Base-by-base conservation (phyloP, 1,140 invertebrate species). In the Lasioglossum albipes region DNA sequence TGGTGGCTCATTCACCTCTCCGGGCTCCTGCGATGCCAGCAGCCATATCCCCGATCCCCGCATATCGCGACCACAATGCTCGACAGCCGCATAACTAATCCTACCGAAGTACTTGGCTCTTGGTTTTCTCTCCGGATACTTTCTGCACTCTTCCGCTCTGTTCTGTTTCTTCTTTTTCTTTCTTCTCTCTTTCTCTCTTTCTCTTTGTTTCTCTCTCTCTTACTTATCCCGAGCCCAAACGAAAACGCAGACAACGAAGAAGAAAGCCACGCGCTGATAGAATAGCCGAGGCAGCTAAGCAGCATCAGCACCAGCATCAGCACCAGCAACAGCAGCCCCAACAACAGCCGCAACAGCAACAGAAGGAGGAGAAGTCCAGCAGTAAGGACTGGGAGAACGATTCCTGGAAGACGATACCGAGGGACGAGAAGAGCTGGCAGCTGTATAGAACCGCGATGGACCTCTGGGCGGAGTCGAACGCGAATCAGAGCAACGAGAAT, bases 351-450 rank as follows among this genome's bases (percentile, higher is more conserved):
- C 52, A 54, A 6, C 52, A 79, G 75, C 52, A 90, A 45, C 85
- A 83, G 36, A 82, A 89, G 65, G 81, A 87, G 16, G 85, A 89
- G 54, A 83, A 89, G 61, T 77, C 82, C 13, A 76, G 67, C 13
- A 75, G 72, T 41, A 93, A 92, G 77, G 91, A 93, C 20, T 93
- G 92, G 92, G 90, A 91, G 61, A 93, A 93, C 68, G 93, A 93
- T 59, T 93, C 93, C 5, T 93, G 93, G 93, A 93, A 93, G 72
- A 93, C 92, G 18, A 91, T 93, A 75, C 90, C 92, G 0, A 87
- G 88, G 16, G 93, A 94, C 9, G 93, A 94, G 69, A 93, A 94
- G 62, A 94, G 91, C 64, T 94, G 94, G 94, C 93, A 94, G 4
- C 84, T 93, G 9, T 94, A 94, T 75, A 90, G 93, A 66, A 93